phyloP scores from a whole-genome alignment of 2,113 vertebrate species.

The Pelobates fuscus region DNA sequence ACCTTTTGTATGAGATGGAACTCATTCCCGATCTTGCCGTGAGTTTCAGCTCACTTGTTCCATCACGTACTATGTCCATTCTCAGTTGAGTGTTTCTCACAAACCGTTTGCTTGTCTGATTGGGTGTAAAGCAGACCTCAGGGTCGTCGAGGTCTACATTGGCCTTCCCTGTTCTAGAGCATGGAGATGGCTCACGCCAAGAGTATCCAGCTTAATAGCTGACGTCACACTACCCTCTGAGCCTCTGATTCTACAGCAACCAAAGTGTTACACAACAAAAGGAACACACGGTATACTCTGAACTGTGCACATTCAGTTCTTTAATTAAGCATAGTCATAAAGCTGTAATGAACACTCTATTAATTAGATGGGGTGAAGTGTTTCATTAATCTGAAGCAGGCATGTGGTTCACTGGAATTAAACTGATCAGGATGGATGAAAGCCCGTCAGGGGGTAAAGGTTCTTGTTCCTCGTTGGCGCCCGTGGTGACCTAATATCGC shows the following conservation, averaged over 20 bases:
- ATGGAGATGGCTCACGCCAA: background rate
- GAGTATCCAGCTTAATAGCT: no score
- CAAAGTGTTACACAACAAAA: background rate
- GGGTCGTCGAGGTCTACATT: no score
- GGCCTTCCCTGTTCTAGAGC: background rate
- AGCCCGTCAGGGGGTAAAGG: slow-evolving; percentile 36
- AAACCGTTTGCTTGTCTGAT: no score
- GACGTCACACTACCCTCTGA: no score
- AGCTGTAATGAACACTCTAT: slow-evolving; percentile 57
- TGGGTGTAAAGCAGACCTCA: no score
- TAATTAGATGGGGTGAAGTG: slow-evolving; percentile 64
- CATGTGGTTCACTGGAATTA: slow-evolving; percentile 19
- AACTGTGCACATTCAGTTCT: slow-evolving; percentile 57
- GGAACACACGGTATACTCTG: background rate
- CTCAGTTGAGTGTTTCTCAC: no score
- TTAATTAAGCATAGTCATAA: slow-evolving; percentile 66
- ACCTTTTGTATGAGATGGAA: no score
- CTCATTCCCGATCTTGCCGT: no score
- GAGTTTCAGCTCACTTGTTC: no score
- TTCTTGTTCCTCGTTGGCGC: background rate
- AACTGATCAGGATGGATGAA: slow-evolving; percentile 55
- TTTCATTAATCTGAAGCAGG: slow-evolving; percentile 65
- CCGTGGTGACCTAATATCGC: no score
- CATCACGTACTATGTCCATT: no score
- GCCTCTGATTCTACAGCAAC: background rate